Evolutionary conservation across 2,113 vertebrate species (phyloP).

Genomic region (Trichechus manatus): DNA sequence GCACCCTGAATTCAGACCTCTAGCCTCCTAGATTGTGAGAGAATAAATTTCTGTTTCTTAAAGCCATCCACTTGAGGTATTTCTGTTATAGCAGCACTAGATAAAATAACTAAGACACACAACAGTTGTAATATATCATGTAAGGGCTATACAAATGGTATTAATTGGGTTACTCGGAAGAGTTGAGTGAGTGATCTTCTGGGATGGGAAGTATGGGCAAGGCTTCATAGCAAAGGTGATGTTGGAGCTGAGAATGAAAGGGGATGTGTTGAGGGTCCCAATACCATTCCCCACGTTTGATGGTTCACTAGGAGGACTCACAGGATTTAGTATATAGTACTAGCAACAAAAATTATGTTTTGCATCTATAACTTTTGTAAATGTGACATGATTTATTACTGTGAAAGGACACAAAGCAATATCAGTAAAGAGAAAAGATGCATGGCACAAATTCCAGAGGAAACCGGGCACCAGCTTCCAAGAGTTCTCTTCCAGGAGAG

Average conservation of each 20-base stretch:
- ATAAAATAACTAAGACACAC: background rate
- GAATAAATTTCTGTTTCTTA: too few species aligned
- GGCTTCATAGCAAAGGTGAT: background rate
- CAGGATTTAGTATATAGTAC: background rate
- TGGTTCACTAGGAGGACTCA: background rate
- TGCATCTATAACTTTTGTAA: background rate
- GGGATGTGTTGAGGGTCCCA: background rate
- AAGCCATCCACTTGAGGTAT: too few species aligned
- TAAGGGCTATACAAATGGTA: background rate
- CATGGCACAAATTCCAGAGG: background rate
- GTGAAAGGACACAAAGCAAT: background rate
- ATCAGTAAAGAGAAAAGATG: background rate
- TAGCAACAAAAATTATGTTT: background rate
- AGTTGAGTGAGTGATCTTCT: background rate
- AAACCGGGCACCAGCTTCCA: background rate
- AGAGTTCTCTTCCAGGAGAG: background rate
- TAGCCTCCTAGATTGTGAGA: too few species aligned
- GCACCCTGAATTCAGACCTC: too few species aligned
- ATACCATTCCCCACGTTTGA: background rate
- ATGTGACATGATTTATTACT: background rate
- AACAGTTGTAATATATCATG: background rate
- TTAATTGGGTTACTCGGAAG: constrained; percentile 32
- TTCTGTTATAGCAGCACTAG: too few species aligned
- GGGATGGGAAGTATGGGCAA: background rate
- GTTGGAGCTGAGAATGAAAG: background rate